A percentile compares a stretch with the other conserved stretches of the same genome.
Conservation (phyloP, 2,888 invertebrate species). For the Caenorhabditis wallacei region DNA sequence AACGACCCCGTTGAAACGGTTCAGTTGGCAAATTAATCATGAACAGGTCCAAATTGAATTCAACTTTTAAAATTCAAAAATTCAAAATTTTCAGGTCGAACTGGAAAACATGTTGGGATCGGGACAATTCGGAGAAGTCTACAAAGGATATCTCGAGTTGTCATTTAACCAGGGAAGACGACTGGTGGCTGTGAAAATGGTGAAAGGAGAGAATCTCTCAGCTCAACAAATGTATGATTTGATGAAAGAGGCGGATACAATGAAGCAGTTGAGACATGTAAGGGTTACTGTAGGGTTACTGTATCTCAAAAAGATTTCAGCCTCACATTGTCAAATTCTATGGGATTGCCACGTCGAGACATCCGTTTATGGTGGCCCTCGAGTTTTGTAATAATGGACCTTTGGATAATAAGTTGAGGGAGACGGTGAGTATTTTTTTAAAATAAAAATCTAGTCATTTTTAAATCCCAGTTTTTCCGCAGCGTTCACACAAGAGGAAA, state of each 20-base stretch:
- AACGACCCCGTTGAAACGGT: not conserved
- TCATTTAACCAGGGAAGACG: not conserved
- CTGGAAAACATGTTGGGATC: not conserved
- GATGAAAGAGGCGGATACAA: conserved; percentile 18
- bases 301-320: conserved; percentile 11
- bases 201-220: conserved; percentile 6
- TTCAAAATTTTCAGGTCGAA: conserved; percentile 18
- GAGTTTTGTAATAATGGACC: conserved; percentile 30
- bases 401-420: conserved; percentile 1
- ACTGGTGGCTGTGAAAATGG: conserved; percentile 32
- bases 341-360: conserved; percentile 21
- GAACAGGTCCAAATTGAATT: conserved; percentile 7
- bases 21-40: conserved; percentile 23
- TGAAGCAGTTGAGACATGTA: conserved; percentile 31
- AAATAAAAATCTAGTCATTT: no score
- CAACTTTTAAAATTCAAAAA: not conserved
- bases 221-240: conserved; percentile 19
- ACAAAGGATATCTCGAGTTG: conserved; percentile 17
- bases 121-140: conserved; percentile 28
- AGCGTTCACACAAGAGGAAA: no score
- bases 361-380: conserved; percentile 46
- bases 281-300: not conserved
- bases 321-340: conserved; percentile 30
- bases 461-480: no score
- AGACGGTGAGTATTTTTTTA: not conserved